Base-by-base conservation (phyloP, 2,113 vertebrate genomes). In the Alligator mississippiensis region DNA sequence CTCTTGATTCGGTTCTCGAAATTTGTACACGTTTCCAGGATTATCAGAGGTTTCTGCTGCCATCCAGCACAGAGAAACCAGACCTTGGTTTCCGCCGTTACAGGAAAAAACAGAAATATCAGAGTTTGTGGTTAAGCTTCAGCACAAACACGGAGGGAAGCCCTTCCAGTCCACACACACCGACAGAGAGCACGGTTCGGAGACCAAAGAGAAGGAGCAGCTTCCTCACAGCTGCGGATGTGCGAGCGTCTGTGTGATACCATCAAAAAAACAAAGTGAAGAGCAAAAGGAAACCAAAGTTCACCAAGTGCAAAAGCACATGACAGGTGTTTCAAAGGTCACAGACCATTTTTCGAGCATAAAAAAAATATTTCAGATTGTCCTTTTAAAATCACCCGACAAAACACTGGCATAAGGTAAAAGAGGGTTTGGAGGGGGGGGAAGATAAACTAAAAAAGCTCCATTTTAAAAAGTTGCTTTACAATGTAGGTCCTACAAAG, bases 311-410 rank as follows among this genome's bases (percentile, higher is more conserved):
- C 89, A 64, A 93, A 94, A 87, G 79, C 78, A 92, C 81, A 88
- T 62, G 66, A 91, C 83, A 93, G 89, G 61, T 79, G 94, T 86
- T 92, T 94, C 92, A 82, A 77, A 94, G 64, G 94, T 80, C 87
- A 89, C 22, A 90, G 70, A 64, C 85, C 11, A 72, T n/a, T 72
- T 22, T 72, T 11, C 38, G n/a, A 72, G 22, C 68, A 72, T 21
- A 70, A 17, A 30, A 86, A 79, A 54, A 68, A 30, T 55, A 87
- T 77, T 83, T 68, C 90, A 94, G 22, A 61, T 12, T 47, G 58
- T 25, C 13, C 75, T 92, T 87, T 84, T 66, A 93, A 47, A 89
- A 90, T 93, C 55, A 47, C 47, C 55, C 82, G 24, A 30, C 38
- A 84, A 89, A 96, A 89, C 28, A 76, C 30, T 24, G 19, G 21